A percentile compares a stretch with the other conserved stretches of the same genome.
Evolutionary conservation across 30 jellyfish, hydroid and myxozoan species (phyloP).

Genomic region (Chironex yamaguchii): DNA sequence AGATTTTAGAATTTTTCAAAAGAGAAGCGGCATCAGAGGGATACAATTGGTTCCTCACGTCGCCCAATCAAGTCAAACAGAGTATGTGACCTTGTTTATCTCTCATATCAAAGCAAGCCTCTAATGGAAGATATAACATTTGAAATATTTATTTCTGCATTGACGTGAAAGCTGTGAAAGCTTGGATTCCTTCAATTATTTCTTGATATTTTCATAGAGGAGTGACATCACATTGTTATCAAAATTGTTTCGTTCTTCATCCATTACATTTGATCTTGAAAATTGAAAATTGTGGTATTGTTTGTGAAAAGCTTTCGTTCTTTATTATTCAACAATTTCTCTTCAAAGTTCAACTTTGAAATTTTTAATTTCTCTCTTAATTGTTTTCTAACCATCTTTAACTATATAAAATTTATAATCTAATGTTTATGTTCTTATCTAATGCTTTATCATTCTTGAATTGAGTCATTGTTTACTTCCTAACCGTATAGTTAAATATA

Average conservation of each 20-base stretch:
- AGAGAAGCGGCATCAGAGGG: background rate
- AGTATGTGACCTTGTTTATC: background rate
- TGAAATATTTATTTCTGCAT: background rate
- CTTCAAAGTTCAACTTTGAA: too few species aligned
- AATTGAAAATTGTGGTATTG: background rate
- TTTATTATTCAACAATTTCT: too few species aligned
- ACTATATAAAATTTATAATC: too few species aligned
- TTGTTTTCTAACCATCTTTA: too few species aligned
- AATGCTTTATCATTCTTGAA: background rate
- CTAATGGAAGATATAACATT: background rate
- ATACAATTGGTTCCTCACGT: background rate
- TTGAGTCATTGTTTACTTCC: background rate
- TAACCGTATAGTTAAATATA: background rate
- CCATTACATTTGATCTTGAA: background rate
- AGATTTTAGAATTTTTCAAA: background rate
- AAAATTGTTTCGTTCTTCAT: background rate
- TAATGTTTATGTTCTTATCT: background rate
- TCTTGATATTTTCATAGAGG: too few species aligned
- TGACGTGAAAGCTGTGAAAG: too few species aligned
- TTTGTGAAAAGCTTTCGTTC: background rate
- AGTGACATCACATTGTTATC: too few species aligned
- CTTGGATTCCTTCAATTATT: too few species aligned
- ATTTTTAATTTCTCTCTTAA: too few species aligned
- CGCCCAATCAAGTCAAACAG: background rate
- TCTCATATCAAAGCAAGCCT: background rate